Percentiles rank a stretch among this genome's conserved stretches.
phyloP scores from a whole-genome alignment of 2,888 invertebrate genomes.

The Prostheceraeus crozeri region DNA sequence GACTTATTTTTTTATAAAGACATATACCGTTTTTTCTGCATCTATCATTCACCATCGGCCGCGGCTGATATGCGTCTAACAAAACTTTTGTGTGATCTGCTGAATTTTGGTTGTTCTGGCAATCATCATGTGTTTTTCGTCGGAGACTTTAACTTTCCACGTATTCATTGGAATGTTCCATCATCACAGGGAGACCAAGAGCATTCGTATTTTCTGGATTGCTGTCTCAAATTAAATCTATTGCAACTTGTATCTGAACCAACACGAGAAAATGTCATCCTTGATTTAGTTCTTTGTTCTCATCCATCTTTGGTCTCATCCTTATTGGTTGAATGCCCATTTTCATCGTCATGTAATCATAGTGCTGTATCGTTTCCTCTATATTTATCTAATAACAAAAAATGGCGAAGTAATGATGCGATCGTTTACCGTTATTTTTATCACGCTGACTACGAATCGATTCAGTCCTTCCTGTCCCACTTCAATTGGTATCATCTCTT shows the following conservation, averaged over 20 bases:
- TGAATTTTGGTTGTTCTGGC: too few species aligned
- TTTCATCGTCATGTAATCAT: constrained; percentile 18
- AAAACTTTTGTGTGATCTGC: too few species aligned
- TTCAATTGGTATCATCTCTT: too few species aligned
- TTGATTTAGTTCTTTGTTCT: constrained; percentile 20
- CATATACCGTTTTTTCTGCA: too few species aligned
- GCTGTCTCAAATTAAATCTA: neutral
- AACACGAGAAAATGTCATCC: constrained; percentile 5
- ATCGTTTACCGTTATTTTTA: too few species aligned
- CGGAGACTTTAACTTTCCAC: constrained; percentile 15
- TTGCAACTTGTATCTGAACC: neutral
- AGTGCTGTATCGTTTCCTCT: constrained; percentile 17
- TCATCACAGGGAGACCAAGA: neutral
- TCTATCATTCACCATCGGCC: too few species aligned
- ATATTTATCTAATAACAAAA: too few species aligned
- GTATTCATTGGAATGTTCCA: neutral
- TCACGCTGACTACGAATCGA: constrained; percentile 21
- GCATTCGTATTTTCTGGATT: neutral
- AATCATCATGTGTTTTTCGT: too few species aligned
- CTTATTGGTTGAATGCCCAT: constrained; percentile 1
- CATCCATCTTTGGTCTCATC: neutral
- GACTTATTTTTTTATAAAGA: too few species aligned
- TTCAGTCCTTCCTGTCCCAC: constrained; percentile 21
- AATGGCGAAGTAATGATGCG: too few species aligned
- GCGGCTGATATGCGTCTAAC: too few species aligned